Evolutionary conservation across 2,888 invertebrate species (phyloP), one percentile per base, ranked within the genome.

Genomic region (Coelogynopora nodosa): DNA sequence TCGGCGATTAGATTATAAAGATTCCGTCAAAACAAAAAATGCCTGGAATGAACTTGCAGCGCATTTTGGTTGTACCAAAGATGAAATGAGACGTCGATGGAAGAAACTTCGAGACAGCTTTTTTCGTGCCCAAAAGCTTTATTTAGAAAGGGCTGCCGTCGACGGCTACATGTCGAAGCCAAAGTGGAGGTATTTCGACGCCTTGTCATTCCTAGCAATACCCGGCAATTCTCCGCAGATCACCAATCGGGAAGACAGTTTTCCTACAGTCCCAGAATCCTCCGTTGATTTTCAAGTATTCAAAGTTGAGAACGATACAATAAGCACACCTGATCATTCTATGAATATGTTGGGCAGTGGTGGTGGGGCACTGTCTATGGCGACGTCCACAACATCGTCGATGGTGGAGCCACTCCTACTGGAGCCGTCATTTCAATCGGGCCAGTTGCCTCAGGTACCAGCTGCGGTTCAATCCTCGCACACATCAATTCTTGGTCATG

Each of bases 111-210:
- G 74, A 23, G 74, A 74, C 74, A 74, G 74, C 23, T 74, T n/a
- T 74, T 74, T 74, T 74, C 74, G 74, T 5, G 74, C 74, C 2
- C 5, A 26, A 26, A 74, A 74, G 74, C 10, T 23, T 23, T 74
- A 10, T 26, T 23, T 74, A 26, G 74, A 74, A 26, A 74, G 23
- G 23, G 10, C 2, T 5, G 74, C 27, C 23, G 2, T 5, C 74
- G 74, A 74, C 2, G 74, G 74, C 27, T 74, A 13, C 74, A 5
- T 74, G 2, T 23, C 18, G 2, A 74, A 74, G 74, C 74, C 74
- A n/a, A 74, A 74, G 23, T 74, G 74, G 74, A 74, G 27, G 23
- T 74, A 74, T 26, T 74, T 74, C 23, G 74, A 74, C 74, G 74
- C 74, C 23, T n/a, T 74, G 74, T 74, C 74, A 2, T 74, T 74